phyloP scores from a whole-genome alignment of 2,888 invertebrate genomes.

The Drosophila birchii region DNA sequence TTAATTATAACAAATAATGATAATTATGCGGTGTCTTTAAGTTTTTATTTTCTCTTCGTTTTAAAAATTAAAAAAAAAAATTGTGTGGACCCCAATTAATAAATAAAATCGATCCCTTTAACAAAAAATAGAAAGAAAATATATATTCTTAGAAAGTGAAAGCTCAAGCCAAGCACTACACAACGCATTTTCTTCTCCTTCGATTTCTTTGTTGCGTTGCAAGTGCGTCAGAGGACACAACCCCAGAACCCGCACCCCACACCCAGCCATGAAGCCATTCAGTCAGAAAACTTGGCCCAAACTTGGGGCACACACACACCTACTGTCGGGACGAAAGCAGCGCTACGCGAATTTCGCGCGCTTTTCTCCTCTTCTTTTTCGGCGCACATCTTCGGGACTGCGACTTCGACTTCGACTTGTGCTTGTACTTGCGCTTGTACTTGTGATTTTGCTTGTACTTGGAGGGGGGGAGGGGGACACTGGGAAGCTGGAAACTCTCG shows the following conservation, averaged over 20 bases:
- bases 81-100: neutral
- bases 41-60: neutral
- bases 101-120: no score
- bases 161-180: neutral
- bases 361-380: constrained; percentile 69
- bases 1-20: no score
- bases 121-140: neutral
- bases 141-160: constrained; percentile 16
- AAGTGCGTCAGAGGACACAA: constrained; percentile 31
- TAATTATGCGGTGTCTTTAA: no score
- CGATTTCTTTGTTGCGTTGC: constrained; percentile 23
- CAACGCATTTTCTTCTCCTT: neutral
- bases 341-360: constrained; percentile 73
- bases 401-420: constrained; percentile 36
- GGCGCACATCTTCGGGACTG: constrained; percentile 73
- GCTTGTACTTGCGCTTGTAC: constrained; percentile 24
- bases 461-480: neutral
- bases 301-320: constrained; percentile 25
- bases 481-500: constrained; percentile 3
- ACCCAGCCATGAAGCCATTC: constrained; percentile 7
- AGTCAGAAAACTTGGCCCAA: constrained; percentile 41
- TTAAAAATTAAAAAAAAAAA: neutral
- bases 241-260: neutral
- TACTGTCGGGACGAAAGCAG: constrained; percentile 8
- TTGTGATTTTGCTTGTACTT: constrained; percentile 20